Percentiles rank a stretch among this genome's conserved stretches.
phyloP scores from a whole-genome alignment of 1,140 invertebrate genomes.

The Anastatus disparis region DNA sequence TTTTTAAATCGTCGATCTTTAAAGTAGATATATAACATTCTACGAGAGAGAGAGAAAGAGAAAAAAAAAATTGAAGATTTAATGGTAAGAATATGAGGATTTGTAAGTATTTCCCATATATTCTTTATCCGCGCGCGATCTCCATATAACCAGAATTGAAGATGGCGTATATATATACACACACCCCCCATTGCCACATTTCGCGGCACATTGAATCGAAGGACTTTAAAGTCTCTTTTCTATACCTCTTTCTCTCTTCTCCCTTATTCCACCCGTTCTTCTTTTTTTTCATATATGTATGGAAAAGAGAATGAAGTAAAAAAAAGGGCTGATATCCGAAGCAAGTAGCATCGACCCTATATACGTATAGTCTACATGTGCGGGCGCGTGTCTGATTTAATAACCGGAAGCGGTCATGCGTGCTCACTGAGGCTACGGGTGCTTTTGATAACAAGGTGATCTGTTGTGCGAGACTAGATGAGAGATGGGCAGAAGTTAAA shows the following conservation, averaged over 20 bases:
- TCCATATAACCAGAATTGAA: slow-evolving; percentile 41
- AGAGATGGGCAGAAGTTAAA: neutral
- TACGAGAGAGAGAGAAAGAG: neutral
- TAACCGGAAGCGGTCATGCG: slow-evolving; percentile 41
- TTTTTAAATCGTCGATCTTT: too few species aligned
- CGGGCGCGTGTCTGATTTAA: slow-evolving; percentile 37
- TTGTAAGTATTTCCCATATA: slow-evolving; percentile 33
- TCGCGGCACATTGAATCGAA: slow-evolving; percentile 59
- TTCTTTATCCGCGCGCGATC: slow-evolving; percentile 38
- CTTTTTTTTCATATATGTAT: neutral
- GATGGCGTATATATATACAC: slow-evolving; percentile 41
- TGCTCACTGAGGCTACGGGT: neutral
- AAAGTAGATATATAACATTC: too few species aligned
- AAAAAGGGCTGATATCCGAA: too few species aligned
- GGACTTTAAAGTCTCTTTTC: slow-evolving; percentile 55
- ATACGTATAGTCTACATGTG: neutral
- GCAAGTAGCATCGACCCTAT: too few species aligned
- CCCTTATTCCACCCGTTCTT: neutral
- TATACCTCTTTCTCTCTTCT: neutral
- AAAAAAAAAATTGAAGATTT: neutral
- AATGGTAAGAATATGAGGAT: slow-evolving; percentile 17
- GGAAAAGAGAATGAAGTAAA: too few species aligned
- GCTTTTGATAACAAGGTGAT: slow-evolving; percentile 40
- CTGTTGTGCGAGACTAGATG: neutral
- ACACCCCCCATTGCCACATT: slow-evolving; percentile 48